Base-by-base conservation (phyloP, 2,888 invertebrate species). In the Pheosia tremula region DNA sequence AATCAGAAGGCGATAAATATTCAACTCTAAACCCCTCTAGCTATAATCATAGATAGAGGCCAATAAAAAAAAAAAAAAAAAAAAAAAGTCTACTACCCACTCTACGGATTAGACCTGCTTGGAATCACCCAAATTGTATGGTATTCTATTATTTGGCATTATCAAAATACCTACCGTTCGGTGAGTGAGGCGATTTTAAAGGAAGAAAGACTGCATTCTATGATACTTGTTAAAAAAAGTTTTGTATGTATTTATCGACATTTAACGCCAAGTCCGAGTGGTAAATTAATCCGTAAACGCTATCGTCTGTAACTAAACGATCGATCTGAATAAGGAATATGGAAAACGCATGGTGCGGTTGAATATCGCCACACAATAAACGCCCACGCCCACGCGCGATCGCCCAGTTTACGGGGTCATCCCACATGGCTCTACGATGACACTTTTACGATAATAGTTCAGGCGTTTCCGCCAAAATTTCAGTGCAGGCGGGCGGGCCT, bases 371-470 rank as follows among this genome's bases (percentile, higher is more conserved):
- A 67, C 68, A 74, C 68, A 69, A 73, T 76, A 74, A 69, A 78
- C 82, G 70, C 86, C 85, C 78, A 85, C 82, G 70, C 86, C 85
- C 78, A 85, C 85, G 55, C 52, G 59, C 63, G 61, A 74, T 78
- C 75, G 73, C 68, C 81, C 82, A 76, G 64, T 84, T 85, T 83
- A 84, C 79, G 71, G 76, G 78, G 77, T 73, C 84, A 77, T 80
- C 85, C 83, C 82, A 88, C 86, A 77, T 84, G 75, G 56, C 13
- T 67, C 64, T 65, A 63, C 76, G 83, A 83, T 83, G 86, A 86
- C 84, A 83, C 83, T 83, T 88, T 87, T 83, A 89, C 85, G 88
- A 85, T 85, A 78, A 86, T 83, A 78, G 83, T 66, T 39, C 63
- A 59, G 63, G 70, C 62, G 79, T 80, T 83, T 83, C 85, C 78